A percentile compares a stretch with the other conserved stretches of the same genome.
Evolutionary conservation across 2,797 vertebrate species (phyloP).

Genomic region (Catostomus latipinnis): DNA sequence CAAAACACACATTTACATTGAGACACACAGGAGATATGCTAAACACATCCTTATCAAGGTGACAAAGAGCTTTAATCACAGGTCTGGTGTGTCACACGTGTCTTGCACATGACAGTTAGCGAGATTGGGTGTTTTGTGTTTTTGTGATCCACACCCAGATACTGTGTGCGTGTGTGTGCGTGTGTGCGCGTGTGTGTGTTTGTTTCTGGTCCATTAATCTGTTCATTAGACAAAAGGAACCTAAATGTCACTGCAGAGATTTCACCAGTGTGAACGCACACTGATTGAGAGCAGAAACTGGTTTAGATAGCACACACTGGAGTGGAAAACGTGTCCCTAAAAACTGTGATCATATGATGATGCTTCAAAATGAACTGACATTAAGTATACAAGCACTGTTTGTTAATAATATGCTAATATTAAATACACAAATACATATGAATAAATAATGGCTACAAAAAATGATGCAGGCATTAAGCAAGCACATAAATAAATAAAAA

Average conservation of each 20-base stretch:
- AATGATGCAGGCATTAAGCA: too few relatives aligned
- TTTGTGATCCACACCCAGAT: conserved; percentile 41
- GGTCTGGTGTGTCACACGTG: conserved; percentile 32
- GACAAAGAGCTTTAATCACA: conserved; percentile 30
- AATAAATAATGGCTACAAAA: too few relatives aligned
- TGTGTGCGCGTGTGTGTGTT: neutral
- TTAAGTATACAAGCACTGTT: too few relatives aligned
- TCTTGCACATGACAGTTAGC: conserved; percentile 11
- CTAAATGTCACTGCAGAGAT: conserved; percentile 3
- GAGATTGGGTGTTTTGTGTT: conserved; percentile 6
- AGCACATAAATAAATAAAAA: too few relatives aligned
- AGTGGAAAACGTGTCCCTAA: neutral
- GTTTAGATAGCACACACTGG: neutral
- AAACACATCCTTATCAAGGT: conserved; percentile 54
- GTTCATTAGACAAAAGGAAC: conserved; percentile 32
- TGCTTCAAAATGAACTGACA: neutral
- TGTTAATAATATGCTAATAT: too few relatives aligned
- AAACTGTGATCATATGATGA: neutral
- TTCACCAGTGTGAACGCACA: conserved; percentile 11
- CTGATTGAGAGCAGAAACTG: conserved; percentile 13
- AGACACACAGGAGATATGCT: conserved; percentile 41
- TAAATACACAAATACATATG: too few relatives aligned
- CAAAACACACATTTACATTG: conserved; percentile 52
- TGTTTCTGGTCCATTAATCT: conserved; percentile 20
- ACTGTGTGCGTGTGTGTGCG: neutral